phyloP scores from a whole-genome alignment of 2,888 invertebrate genomes.

The Marronus borbonicus region DNA sequence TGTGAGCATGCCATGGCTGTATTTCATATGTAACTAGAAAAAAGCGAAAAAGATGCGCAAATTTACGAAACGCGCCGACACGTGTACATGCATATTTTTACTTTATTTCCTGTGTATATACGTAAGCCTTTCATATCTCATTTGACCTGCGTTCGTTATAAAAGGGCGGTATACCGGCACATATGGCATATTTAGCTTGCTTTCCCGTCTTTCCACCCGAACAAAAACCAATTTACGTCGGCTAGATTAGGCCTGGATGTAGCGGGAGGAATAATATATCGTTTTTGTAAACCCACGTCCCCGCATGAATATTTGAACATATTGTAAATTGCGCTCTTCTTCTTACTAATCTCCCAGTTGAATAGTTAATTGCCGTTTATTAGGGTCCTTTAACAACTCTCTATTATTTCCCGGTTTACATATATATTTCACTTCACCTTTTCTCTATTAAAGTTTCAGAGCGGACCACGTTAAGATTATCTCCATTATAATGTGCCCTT shows the following conservation, averaged over 20 bases:
- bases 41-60: too few relatives aligned
- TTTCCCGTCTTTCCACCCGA: constrained; percentile 1
- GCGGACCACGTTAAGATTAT: background rate
- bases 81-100: too few relatives aligned
- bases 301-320: constrained; percentile 37
- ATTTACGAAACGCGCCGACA: too few relatives aligned
- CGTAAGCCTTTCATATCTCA: too few relatives aligned
- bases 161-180: too few relatives aligned
- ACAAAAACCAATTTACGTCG: constrained; percentile 26
- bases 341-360: constrained; percentile 47
- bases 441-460: background rate
- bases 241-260: constrained; percentile 18
- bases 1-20: too few relatives aligned
- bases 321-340: constrained; percentile 39
- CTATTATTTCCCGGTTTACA: constrained; percentile 19
- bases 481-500: background rate
- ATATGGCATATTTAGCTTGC: too few relatives aligned
- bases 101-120: too few relatives aligned
- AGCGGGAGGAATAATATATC: constrained; percentile 4
- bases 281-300: constrained; percentile 26
- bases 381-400: constrained; percentile 53
- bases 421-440: constrained; percentile 2
- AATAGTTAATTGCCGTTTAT: constrained; percentile 56
- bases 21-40: too few relatives aligned
- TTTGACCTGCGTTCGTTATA: too few relatives aligned